Evolutionary conservation across 2,797 vertebrate genomes (phyloP), one percentile per base, ranked within the genome.

Genomic region (Buceros bicornis): DNA sequence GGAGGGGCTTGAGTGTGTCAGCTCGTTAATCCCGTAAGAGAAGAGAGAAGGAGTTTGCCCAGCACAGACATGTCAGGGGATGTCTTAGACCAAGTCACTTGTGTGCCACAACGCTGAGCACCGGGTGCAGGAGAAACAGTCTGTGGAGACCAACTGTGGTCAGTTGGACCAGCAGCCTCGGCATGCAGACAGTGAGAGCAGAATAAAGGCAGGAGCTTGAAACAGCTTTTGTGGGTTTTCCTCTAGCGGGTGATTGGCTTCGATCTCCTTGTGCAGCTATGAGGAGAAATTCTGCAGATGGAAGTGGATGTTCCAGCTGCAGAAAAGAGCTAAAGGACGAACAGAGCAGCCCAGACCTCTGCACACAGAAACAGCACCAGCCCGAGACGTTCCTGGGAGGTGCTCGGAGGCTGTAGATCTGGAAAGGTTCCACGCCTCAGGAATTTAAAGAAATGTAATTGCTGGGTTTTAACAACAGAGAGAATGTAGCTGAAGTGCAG

Each of bases 1-100:
- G 89, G 81, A 94, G 74, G 57, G 86, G 87, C 73, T 69, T 7
- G 6, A 82, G 45, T 60, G 71, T 95, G 86, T 81, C 88, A 93
- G 5, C 64, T 29, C 13, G 0, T 28, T 90, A 96, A 94, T 92
- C 81, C 74, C 8, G 0, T 26, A n/a, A 53, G 81, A 71, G 45
- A 69, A 84, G 69, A 9, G 85, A 71, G 28, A 58, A 82, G 35
- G 58, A 29, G n/a, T 60, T 71, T 56, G 80, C 87, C 64, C 26
- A 77, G 84, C 73, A 60, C 10, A 62, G 93, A 42, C 95, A 82
- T 90, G 95, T 78, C 78, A 47, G 31, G 65, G 50, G 54, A 81
- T 5, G 70, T 57, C 53, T 33, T 64, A 94, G 70, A 42, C 20
- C 16, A 5, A 37, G 61, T 78, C 50, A 79, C 18, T 82, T 18